A percentile compares a stretch with the other conserved stretches of the same genome.
Conservation (phyloP, 2,797 vertebrate species). For the Pterois miles region DNA sequence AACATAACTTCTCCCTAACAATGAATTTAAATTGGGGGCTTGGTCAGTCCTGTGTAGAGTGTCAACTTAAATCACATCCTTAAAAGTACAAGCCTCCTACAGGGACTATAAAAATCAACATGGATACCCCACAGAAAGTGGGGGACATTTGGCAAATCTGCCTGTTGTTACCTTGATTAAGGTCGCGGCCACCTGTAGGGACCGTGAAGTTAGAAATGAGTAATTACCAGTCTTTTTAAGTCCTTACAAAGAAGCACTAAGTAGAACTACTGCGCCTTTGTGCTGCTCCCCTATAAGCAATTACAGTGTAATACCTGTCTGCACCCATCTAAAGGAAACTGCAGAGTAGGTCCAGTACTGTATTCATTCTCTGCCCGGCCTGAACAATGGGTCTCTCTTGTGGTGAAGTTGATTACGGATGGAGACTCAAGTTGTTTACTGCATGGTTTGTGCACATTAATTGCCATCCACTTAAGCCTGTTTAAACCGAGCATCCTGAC, state of each 20-base stretch:
- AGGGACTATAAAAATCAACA: conserved; percentile 24
- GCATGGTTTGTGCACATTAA: conserved; percentile 40
- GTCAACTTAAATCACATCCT: conserved; percentile 27
- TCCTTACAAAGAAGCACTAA: conserved; percentile 2
- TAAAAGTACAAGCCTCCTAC: conserved; percentile 15
- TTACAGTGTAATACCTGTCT: conserved; percentile 29
- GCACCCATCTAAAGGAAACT: conserved; percentile 50
- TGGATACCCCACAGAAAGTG: conserved; percentile 1
- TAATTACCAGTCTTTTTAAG: conserved; percentile 24
- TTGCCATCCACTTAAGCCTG: conserved; percentile 40
- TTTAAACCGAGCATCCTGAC: conserved; percentile 34
- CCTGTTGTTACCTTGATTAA: conserved; percentile 36
- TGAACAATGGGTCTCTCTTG: conserved; percentile 60
- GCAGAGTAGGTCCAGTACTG: conserved; percentile 39
- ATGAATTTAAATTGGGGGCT: conserved; percentile 40
- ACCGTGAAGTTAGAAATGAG: conserved; percentile 33
- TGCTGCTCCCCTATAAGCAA: conserved; percentile 18
- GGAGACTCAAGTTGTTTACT: conserved; percentile 58
- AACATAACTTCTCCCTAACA: conserved; percentile 31
- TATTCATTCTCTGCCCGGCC: conserved; percentile 25
- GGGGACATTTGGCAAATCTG: conserved; percentile 22
- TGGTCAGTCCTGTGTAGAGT: conserved; percentile 24
- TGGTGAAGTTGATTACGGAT: conserved; percentile 19
- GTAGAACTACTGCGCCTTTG: conserved; percentile 20
- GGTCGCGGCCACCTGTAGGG: conserved; percentile 25